Conservation (phyloP, 2,797 vertebrate species). For the Sebastes minor region DNA sequence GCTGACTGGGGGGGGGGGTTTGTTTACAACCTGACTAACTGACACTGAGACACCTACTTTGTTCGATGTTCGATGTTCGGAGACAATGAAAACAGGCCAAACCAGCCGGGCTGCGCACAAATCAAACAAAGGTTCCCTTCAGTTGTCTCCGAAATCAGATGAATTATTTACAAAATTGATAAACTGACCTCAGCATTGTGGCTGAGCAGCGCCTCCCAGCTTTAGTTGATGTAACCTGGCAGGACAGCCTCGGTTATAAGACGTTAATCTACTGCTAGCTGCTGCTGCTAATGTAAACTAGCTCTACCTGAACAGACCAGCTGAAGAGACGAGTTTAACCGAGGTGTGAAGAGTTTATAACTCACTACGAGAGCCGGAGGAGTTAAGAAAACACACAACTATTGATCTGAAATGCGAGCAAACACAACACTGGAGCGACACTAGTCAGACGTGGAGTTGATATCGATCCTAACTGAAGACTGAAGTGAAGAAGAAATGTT, state of each 20-base stretch:
- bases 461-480: slow-evolving; percentile 8
- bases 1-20: slow-evolving; percentile 22
- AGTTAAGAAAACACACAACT: neutral
- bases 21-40: slow-evolving; percentile 42
- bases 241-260: slow-evolving; percentile 63
- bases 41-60: slow-evolving; percentile 39
- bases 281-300: slow-evolving; percentile 67
- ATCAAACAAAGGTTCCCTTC: slow-evolving; percentile 39
- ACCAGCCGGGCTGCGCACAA: slow-evolving; percentile 43
- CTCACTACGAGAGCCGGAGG: neutral
- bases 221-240: slow-evolving; percentile 60
- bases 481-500: slow-evolving; percentile 59
- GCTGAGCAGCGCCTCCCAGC: slow-evolving; percentile 24
- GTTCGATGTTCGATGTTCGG: slow-evolving; percentile 20
- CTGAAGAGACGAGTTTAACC: slow-evolving; percentile 28
- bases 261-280: slow-evolving; percentile 77
- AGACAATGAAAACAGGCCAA: slow-evolving; percentile 72
- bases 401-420: neutral
- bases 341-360: neutral
- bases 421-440: neutral
- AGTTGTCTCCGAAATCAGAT: neutral
- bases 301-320: slow-evolving; percentile 52
- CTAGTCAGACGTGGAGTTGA: neutral
- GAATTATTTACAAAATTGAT: slow-evolving; percentile 26
- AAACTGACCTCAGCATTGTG: slow-evolving; percentile 59